Evolutionary conservation across 2,888 invertebrate genomes (phyloP).

Genomic region (Cabera pusaria): DNA sequence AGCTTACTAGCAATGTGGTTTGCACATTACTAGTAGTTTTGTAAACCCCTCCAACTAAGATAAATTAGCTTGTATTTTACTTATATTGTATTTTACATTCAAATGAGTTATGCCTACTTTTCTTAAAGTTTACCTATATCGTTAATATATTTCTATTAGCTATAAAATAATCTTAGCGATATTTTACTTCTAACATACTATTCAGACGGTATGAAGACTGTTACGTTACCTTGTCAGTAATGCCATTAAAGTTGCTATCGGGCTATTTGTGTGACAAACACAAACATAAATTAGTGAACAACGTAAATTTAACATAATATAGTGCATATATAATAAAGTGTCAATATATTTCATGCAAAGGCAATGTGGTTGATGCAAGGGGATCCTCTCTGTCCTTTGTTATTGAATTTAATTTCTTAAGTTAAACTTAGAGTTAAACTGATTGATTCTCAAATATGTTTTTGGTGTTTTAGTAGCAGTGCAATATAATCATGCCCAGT

Average conservation of each 20-base stretch:
- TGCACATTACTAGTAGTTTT: too few species aligned
- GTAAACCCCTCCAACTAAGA: too few species aligned
- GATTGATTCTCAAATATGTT: too few species aligned
- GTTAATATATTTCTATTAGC: too few species aligned
- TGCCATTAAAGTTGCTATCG: conserved; percentile 97
- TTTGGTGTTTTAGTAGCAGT: too few species aligned
- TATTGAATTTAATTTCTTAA: too few species aligned
- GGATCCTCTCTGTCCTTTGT: conserved; percentile 11
- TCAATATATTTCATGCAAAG: conserved; percentile 37
- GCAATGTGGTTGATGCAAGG: conserved; percentile 23
- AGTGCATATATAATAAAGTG: conserved; percentile 43
- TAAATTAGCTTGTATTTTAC: too few species aligned
- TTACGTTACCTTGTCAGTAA: conserved; percentile 94
- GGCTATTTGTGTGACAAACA: conserved; percentile 92
- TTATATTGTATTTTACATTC: too few species aligned
- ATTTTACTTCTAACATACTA: conserved; percentile 42
- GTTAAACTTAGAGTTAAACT: too few species aligned
- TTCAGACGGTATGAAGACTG: conserved; percentile 52
- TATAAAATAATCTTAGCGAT: conserved; percentile 19
- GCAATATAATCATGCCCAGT: conserved; percentile 52
- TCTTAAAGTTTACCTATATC: too few species aligned
- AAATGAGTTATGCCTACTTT: too few species aligned
- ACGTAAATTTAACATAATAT: conserved; percentile 51
- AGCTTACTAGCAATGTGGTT: too few species aligned
- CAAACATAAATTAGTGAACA: conserved; percentile 74